phyloP scores from a whole-genome alignment of 2,797 vertebrate species.

The Hydrophis major region DNA sequence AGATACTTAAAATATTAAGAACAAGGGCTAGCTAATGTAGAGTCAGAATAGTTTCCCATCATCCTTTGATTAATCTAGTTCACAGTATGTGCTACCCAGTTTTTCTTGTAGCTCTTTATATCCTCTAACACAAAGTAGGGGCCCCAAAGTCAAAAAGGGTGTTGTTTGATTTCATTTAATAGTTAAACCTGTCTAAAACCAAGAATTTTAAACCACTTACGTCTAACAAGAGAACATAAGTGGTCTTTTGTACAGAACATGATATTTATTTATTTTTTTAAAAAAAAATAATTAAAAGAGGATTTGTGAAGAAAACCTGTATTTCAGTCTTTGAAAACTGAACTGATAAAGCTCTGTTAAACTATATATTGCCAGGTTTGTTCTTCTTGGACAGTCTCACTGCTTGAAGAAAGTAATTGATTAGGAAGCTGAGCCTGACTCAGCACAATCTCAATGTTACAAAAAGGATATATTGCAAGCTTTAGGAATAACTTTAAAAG shows the following conservation, averaged over 20 bases:
- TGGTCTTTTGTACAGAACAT: background rate
- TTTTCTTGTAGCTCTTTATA: background rate
- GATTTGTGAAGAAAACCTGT: background rate
- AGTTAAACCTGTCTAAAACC: background rate
- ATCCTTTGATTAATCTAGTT: background rate
- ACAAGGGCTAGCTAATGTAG: background rate
- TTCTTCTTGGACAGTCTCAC: background rate
- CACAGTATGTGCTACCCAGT: background rate
- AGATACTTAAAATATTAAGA: background rate
- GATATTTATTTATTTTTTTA: background rate
- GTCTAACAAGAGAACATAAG: background rate
- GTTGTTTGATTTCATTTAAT: constrained; percentile 15
- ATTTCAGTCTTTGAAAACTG: background rate
- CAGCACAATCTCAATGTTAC: background rate
- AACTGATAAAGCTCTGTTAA: background rate
- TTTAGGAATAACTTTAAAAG: background rate
- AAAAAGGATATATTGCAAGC: background rate
- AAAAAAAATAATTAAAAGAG: background rate
- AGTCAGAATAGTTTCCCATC: background rate
- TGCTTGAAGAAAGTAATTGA: background rate
- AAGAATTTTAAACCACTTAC: constrained; percentile 1
- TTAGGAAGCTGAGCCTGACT: background rate
- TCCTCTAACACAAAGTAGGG: background rate
- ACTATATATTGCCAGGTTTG: background rate
- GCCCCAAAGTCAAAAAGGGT: background rate